These are phyloP conservation scores for Oscheius sp. DNA, from an alignment of 2,888 invertebrate species.

Conservation along the genomic window DNA sequence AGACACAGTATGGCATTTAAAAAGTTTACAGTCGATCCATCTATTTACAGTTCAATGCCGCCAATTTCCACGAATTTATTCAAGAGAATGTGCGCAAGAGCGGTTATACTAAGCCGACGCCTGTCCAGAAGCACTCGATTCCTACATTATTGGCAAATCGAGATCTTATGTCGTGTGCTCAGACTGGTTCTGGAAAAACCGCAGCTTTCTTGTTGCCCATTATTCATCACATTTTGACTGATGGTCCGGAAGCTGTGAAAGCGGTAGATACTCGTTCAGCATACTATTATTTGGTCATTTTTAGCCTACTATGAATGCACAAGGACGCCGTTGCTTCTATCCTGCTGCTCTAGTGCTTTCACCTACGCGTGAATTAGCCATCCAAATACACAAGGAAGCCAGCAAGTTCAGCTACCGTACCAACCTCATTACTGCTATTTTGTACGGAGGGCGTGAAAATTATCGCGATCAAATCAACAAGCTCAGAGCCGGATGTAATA, in stretches of 20 bases:
- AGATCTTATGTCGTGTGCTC: too few relatives aligned
- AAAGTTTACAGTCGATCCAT: background rate
- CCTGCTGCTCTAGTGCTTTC: constrained; percentile 95
- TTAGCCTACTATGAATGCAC: constrained; percentile 55
- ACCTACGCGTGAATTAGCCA: constrained; percentile 98
- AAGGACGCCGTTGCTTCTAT: constrained; percentile 88
- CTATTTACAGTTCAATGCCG: constrained; percentile 67
- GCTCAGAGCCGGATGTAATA: constrained; percentile 85
- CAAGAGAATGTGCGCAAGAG: constrained; percentile 74
- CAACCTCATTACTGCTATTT: constrained; percentile 93
- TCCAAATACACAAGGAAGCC: constrained; percentile 77
- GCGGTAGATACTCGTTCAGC: constrained; percentile 17
- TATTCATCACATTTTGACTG: constrained; percentile 89
- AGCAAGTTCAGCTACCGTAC: constrained; percentile 85
- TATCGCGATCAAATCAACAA: constrained; percentile 73
- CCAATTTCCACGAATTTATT: constrained; percentile 71
- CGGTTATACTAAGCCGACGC: constrained; percentile 76
- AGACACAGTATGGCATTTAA: constrained; percentile 80
- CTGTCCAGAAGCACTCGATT: constrained; percentile 93
- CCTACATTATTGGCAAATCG: too few relatives aligned
- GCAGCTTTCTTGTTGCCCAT: constrained; percentile 98
- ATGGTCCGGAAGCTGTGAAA: constrained; percentile 50
- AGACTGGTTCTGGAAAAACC: constrained; percentile 91
- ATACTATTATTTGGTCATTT: constrained; percentile 23
- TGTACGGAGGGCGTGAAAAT: constrained; percentile 86